A percentile compares a stretch with the other conserved stretches of the same genome.
phyloP scores from a whole-genome alignment of 2,113 vertebrate genomes.

The Microtus ochrogaster region DNA sequence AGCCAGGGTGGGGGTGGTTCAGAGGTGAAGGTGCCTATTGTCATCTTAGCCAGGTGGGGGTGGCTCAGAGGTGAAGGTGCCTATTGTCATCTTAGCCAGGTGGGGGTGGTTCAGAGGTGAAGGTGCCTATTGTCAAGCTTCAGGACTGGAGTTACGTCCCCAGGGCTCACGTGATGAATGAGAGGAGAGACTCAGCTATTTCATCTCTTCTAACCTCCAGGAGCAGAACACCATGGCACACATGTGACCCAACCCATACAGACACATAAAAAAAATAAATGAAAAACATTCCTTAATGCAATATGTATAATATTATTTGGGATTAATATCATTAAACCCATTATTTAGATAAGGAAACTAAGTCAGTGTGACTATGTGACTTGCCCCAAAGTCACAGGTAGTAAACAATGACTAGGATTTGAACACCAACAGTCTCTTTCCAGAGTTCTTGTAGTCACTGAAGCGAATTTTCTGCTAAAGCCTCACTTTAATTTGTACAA shows the following conservation, averaged over 20 bases:
- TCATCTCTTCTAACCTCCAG: not conserved
- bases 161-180: not conserved
- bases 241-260: not conserved
- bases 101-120: not conserved
- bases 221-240: not conserved
- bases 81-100: not conserved
- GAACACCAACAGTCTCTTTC: not conserved
- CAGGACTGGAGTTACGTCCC: not conserved
- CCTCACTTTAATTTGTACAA: not conserved
- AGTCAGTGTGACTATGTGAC: not conserved
- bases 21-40: not conserved
- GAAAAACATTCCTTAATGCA: not conserved
- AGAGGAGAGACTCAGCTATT: not conserved
- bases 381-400: not conserved
- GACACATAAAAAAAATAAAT: not conserved
- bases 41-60: not conserved
- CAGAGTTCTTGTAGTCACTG: not conserved
- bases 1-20: not conserved
- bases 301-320: not conserved
- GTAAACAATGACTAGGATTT: not conserved
- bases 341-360: not conserved
- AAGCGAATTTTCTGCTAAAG: not conserved
- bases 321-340: not conserved
- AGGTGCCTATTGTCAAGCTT: not conserved
- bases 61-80: not conserved